Evolutionary conservation across 2,113 vertebrate species (phyloP), one percentile per base, ranked within the genome.

Genomic region (Dendrocopos noguchii): DNA sequence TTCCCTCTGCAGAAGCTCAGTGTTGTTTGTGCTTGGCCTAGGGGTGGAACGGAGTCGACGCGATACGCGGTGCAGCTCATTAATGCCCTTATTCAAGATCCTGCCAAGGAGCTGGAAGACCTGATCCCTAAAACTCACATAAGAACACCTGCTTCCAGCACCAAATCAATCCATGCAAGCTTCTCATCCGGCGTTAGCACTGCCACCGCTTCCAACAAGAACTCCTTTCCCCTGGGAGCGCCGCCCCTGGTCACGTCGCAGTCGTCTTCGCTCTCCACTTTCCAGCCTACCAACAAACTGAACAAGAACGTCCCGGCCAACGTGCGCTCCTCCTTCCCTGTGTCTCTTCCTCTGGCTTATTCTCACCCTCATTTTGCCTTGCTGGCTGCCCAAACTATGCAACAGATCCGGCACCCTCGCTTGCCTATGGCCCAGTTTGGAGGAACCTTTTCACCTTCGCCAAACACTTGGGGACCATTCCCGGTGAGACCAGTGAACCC

Each of bases 81-180:
- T 96, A 99, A 99, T 91, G 99, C 99, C 87, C 98, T 99, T 88
- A 99, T 99, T 97, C 99, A 99, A 97, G 99, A 99, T 97, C 99
- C 99, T 74, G 99, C 99, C 97, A 99, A 99, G 98, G 99, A 99
- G 98, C 98, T 99, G 73, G 99, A 99, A 97, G 99, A 99, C 94
- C 98, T 99, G 93, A 99, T 99, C 97, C 99, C 99, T 80, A 98
- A 99, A 96, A 99, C 99, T 97, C 99, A 99, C 66, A 99, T 99
- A 96, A 98, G 99, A 97, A 98, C 98, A 74, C 99, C 99, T 52
- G 98, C 98, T 90, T 98, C 98, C 1, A 99, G 98, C 96, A 98
- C 96, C 50, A 98, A 98, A 94, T 95, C 98, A 93, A 98, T 98
- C 82, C 99, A 99, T 91, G 74, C 98, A 90, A 98, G 98, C 94